A percentile compares a stretch with the other conserved stretches of the same genome.
These are phyloP conservation scores for Euplexia lucipara DNA, from an alignment of 2,888 invertebrate species.

Conservation along the genomic window DNA sequence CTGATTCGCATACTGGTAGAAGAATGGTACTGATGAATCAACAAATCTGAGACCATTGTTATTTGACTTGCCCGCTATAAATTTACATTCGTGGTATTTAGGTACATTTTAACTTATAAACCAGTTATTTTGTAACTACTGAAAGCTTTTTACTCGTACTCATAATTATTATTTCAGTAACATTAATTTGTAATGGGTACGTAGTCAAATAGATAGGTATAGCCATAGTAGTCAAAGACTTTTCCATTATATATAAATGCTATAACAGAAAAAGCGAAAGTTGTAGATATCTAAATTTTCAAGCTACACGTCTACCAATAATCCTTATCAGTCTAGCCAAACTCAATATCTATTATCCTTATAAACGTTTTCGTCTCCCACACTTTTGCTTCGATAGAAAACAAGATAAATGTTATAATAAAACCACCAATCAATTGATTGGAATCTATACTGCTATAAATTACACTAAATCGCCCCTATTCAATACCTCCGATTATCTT, in stretches of 20 bases:
- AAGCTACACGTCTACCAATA: background rate
- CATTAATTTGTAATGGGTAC: background rate
- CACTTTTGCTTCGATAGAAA: slow-evolving; percentile 11
- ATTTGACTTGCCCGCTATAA: too few relatives aligned
- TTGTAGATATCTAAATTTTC: background rate
- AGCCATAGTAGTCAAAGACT: background rate
- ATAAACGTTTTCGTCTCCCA: slow-evolving; percentile 10
- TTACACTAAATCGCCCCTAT: slow-evolving; percentile 24
- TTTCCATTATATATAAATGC: background rate
- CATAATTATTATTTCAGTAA: background rate
- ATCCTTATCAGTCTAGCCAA: slow-evolving; percentile 3
- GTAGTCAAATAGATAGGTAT: too few relatives aligned
- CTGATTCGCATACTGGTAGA: too few relatives aligned
- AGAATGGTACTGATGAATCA: too few relatives aligned
- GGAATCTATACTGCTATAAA: slow-evolving; percentile 24
- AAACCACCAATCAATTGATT: slow-evolving; percentile 33
- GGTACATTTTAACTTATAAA: too few relatives aligned
- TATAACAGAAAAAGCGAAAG: background rate
- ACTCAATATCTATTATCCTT: slow-evolving; percentile 24
- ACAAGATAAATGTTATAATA: slow-evolving; percentile 42
- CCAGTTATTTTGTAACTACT: background rate
- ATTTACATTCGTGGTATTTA: too few relatives aligned
- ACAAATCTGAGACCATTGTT: too few relatives aligned
- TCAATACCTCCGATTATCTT: slow-evolving; percentile 46
- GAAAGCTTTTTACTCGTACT: background rate